phyloP scores from a whole-genome alignment of 2,113 vertebrate genomes.

The Sturnira hondurensis region DNA sequence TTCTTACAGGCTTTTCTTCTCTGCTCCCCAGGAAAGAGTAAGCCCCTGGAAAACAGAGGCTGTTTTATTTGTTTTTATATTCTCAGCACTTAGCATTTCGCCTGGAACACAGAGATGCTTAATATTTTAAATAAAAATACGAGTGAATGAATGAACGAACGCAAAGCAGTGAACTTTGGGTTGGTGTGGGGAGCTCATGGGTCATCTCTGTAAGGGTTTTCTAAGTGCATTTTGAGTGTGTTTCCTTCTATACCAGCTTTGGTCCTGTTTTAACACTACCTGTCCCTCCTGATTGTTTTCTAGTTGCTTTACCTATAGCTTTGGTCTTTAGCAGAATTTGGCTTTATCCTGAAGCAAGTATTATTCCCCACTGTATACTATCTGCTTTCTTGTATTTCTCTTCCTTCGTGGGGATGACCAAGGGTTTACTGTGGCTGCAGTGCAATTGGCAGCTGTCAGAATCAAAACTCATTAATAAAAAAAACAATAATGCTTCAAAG shows the following conservation, averaged over 20 bases:
- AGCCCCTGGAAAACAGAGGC: neutral
- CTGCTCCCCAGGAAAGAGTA: neutral
- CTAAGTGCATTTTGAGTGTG: neutral
- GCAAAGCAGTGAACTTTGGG: neutral
- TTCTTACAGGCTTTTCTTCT: neutral
- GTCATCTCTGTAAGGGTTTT: neutral
- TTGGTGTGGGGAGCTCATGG: neutral
- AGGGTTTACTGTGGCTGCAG: constrained; percentile 34
- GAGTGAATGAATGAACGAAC: neutral
- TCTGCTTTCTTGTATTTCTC: neutral
- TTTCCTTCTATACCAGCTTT: neutral
- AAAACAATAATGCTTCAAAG: constrained; percentile 67
- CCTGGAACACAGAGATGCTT: neutral
- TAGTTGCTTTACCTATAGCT: neutral
- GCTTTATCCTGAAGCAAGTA: constrained; percentile 5
- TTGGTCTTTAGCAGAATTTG: neutral
- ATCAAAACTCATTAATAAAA: constrained; percentile 72
- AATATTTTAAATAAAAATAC: neutral
- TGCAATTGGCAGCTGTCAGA: constrained; percentile 60
- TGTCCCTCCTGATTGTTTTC: neutral
- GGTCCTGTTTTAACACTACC: neutral
- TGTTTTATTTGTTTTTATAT: neutral
- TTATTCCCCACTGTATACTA: neutral
- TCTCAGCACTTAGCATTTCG: neutral
- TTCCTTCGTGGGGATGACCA: neutral